phyloP scores from a whole-genome alignment of 2,888 invertebrate genomes.

The Leptothorax acervorum region DNA sequence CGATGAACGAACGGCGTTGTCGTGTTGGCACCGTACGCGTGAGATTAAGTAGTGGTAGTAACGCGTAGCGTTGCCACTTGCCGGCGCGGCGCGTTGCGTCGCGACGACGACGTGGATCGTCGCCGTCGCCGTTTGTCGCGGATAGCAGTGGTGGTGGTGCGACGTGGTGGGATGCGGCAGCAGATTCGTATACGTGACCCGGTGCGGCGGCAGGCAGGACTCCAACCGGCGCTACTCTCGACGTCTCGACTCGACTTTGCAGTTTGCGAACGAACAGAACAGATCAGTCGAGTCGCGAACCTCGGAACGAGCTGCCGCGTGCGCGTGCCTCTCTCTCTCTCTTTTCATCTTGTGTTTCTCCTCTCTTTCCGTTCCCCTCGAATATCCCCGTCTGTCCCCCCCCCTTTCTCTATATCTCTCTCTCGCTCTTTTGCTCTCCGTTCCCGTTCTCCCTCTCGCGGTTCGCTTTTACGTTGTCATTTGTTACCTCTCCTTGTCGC shows the following conservation, averaged over 20 bases:
- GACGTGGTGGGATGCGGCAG: conserved; percentile 71
- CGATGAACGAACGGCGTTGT: conserved; percentile 21
- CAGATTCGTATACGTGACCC: conserved; percentile 75
- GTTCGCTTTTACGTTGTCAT: conserved; percentile 9
- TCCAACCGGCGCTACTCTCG: conserved; percentile 69
- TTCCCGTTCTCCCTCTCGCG: not conserved
- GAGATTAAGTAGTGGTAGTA: not conserved
- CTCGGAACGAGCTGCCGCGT: conserved; percentile 66
- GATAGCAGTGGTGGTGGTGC: conserved; percentile 31
- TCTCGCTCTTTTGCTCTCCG: conserved; percentile 1
- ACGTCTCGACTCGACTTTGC: conserved; percentile 64
- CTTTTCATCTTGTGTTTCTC: conserved; percentile 24
- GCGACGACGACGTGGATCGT: conserved; percentile 21
- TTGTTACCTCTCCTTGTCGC: conserved; percentile 30
- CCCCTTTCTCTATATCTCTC: not conserved
- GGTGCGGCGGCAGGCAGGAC: conserved; percentile 72
- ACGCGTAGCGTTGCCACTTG: not conserved
- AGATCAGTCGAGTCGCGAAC: conserved; percentile 75
- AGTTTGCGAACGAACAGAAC: conserved; percentile 68
- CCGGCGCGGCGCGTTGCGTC: conserved; percentile 4
- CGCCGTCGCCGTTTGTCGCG: not conserved
- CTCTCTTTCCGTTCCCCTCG: not conserved
- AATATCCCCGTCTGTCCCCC: not conserved
- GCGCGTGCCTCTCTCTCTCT: conserved; percentile 54
- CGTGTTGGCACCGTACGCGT: conserved; percentile 17